phyloP scores from a whole-genome alignment of 2,797 vertebrate species.

The Chelon auratus region DNA sequence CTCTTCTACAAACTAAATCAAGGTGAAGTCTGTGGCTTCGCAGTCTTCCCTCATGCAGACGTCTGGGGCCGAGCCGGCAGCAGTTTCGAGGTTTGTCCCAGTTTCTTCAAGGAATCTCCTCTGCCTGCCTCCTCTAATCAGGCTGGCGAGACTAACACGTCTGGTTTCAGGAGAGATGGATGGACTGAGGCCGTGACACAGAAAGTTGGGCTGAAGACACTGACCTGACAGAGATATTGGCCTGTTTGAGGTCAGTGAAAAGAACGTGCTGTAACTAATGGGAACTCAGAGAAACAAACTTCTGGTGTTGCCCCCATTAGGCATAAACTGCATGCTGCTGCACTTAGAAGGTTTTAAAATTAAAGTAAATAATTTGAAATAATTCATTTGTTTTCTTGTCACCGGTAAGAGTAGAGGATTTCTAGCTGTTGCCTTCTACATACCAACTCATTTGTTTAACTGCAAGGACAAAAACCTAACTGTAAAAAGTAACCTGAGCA shows the following conservation, averaged over 20 bases:
- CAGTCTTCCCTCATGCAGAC: slow-evolving; percentile 41
- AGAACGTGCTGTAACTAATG: slow-evolving; percentile 11
- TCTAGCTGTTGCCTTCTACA: too few relatives aligned
- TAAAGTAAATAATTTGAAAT: not conserved
- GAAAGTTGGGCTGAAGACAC: slow-evolving; percentile 26
- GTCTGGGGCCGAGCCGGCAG: slow-evolving; percentile 29
- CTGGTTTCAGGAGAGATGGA: slow-evolving; percentile 38
- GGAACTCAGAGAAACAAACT: slow-evolving; percentile 21
- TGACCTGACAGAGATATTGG: slow-evolving; percentile 38
- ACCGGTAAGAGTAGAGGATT: too few relatives aligned
- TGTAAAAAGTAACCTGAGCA: not conserved
- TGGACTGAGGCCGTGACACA: slow-evolving; percentile 19
- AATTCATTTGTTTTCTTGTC: not conserved
- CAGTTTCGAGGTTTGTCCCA: slow-evolving; percentile 61
- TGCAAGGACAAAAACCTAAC: not conserved
- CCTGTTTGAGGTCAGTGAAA: slow-evolving; percentile 28
- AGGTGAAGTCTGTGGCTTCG: slow-evolving; percentile 39
- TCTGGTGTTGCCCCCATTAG: slow-evolving; percentile 16
- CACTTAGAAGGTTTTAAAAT: not conserved
- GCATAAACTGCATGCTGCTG: not conserved
- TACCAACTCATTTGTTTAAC: not conserved
- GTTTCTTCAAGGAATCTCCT: slow-evolving; percentile 60
- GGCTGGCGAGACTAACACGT: slow-evolving; percentile 31
- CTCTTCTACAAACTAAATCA: slow-evolving; percentile 37
- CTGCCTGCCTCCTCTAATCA: slow-evolving; percentile 46